These are phyloP conservation scores for Tenthredo mesomela DNA, from an alignment of 2,888 invertebrate species.

Conservation along the genomic window DNA sequence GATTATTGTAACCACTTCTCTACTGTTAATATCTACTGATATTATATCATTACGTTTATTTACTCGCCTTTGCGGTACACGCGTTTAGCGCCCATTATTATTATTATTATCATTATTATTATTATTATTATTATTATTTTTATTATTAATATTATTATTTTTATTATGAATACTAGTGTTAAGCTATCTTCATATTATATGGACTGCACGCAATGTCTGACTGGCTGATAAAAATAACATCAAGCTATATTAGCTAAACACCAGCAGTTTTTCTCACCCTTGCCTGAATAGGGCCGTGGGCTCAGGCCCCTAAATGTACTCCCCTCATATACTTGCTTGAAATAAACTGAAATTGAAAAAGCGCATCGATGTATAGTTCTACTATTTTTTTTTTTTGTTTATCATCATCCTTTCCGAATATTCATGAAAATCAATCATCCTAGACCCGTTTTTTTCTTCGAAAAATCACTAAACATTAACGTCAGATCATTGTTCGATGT, in stretches of 20 bases:
- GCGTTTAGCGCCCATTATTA: conserved; percentile 45
- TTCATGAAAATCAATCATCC: too few species aligned
- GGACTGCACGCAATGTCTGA: conserved; percentile 21
- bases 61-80: conserved; percentile 27
- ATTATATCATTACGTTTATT: conserved; percentile 36
- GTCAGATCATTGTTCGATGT: neutral
- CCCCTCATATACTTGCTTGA: conserved; percentile 32
- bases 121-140: conserved; percentile 54
- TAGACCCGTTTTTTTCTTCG: too few species aligned
- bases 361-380: neutral
- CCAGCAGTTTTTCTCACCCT: conserved; percentile 37
- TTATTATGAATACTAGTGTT: conserved; percentile 62
- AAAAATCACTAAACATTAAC: too few species aligned
- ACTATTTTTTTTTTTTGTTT: too few species aligned
- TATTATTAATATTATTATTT: conserved; percentile 55
- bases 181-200: conserved; percentile 26
- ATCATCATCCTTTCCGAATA: neutral
- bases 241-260: conserved; percentile 18
- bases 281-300: conserved; percentile 24
- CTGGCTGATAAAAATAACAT: neutral
- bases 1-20: conserved; percentile 31
- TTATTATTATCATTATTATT: conserved; percentile 58
- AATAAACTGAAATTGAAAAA: conserved; percentile 39
- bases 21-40: conserved; percentile 14
- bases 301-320: neutral